A percentile compares a stretch with the other conserved stretches of the same genome.
Conservation (phyloP, 53 echinoderm and acorn worm species). For the Temnopleurus reevesii region DNA sequence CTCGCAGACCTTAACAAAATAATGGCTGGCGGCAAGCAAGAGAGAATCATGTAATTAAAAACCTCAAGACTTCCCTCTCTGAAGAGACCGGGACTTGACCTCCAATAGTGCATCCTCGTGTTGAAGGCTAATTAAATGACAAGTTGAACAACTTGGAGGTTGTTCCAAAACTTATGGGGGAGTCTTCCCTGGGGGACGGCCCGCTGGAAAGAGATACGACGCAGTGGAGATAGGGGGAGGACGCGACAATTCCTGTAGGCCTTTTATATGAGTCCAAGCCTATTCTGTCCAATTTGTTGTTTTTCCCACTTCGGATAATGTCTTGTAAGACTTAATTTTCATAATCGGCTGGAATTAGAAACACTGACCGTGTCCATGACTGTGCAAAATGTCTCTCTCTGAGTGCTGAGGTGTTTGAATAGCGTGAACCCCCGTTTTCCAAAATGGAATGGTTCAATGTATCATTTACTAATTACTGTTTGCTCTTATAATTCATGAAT, state of each 20-base stretch:
- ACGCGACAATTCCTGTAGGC: background rate
- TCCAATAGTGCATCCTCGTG: constrained; percentile 47
- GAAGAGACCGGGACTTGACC: constrained; percentile 35
- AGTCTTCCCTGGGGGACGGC: background rate
- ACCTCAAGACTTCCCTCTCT: constrained; percentile 43
- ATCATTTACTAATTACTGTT: no score
- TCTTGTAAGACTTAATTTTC: constrained; percentile 31
- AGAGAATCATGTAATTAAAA: constrained; percentile 51
- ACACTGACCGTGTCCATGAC: background rate
- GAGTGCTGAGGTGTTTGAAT: no score
- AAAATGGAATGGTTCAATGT: no score
- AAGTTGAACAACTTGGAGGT: constrained; percentile 54
- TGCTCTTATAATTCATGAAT: no score
- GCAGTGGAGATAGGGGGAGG: background rate
- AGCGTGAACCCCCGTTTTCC: no score
- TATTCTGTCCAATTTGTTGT: constrained; percentile 21
- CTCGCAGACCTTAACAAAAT: constrained; percentile 39
- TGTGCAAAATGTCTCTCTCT: background rate
- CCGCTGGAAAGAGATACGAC: constrained; percentile 26
- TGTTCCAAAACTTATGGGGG: constrained; percentile 4
- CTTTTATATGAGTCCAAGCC: background rate
- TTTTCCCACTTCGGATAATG: constrained; percentile 33
- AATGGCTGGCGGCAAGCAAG: constrained; percentile 36
- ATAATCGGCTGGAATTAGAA: constrained; percentile 13
- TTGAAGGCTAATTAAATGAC: constrained; percentile 44